Evolutionary conservation across 2,888 invertebrate genomes (phyloP).

Genomic region (Xestia sexstrigata): DNA sequence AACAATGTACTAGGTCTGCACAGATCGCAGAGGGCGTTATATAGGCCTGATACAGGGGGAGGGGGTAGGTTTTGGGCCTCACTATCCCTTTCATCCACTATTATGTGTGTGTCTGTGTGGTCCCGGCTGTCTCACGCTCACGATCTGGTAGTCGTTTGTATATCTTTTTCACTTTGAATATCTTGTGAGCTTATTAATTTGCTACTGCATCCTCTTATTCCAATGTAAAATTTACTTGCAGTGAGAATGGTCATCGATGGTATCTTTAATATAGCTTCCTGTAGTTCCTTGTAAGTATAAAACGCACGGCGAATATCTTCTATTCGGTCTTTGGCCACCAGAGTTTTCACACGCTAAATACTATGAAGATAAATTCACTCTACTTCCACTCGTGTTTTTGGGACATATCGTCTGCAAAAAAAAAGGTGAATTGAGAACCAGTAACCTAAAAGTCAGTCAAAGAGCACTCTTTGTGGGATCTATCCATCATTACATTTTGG

Average conservation of each 20-base stretch:
- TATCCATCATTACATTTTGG: neutral
- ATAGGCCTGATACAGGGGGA: conserved; percentile 16
- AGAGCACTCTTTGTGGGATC: neutral
- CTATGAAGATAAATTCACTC: neutral
- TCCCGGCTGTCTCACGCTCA: neutral
- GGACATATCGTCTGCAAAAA: neutral
- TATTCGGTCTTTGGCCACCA: neutral
- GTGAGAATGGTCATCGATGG: neutral
- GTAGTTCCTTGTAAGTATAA: neutral
- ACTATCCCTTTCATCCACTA: conserved; percentile 5
- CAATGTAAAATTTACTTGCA: neutral
- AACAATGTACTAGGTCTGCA: conserved; percentile 49
- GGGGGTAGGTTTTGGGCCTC: conserved; percentile 2
- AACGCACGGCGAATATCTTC: neutral
- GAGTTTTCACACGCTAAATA: neutral
- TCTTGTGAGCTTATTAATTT: neutral
- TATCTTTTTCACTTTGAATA: neutral
- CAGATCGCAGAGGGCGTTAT: conserved; percentile 21
- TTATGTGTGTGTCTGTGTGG: neutral
- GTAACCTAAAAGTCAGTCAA: neutral
- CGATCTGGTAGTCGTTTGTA: neutral
- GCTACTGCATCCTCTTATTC: neutral
- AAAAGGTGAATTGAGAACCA: neutral
- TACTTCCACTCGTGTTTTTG: neutral
- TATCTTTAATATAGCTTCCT: neutral